Evolutionary conservation across 2,888 invertebrate species (phyloP).

Genomic region (Psylliodes chrysocephalus): DNA sequence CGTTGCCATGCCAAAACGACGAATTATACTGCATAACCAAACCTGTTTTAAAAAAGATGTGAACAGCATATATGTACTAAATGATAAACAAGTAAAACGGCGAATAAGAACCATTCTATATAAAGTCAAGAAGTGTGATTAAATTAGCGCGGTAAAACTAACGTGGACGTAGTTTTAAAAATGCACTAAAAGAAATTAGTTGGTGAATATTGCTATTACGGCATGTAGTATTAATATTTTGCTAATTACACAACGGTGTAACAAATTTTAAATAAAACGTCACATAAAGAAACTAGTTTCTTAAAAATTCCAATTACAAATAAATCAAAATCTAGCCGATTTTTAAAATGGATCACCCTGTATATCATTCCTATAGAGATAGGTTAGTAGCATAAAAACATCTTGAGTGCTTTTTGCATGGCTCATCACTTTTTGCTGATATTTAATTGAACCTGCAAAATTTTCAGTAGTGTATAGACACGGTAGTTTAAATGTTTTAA

Average conservation of each 20-base stretch:
- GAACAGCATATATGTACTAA: too few species aligned
- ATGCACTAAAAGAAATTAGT: background rate
- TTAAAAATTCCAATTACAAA: background rate
- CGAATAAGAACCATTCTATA: too few species aligned
- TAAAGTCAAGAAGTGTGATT: too few species aligned
- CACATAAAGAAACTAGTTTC: background rate
- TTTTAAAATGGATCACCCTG: slow-evolving; percentile 9
- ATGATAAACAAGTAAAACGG: too few species aligned
- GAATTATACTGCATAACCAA: too few species aligned
- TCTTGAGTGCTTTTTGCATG: slow-evolving; percentile 35
- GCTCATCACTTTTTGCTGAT: slow-evolving; percentile 37
- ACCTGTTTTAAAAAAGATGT: too few species aligned
- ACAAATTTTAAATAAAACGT: background rate
- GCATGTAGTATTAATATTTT: background rate
- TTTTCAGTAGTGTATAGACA: slow-evolving; percentile 19
- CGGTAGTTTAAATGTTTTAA: slow-evolving; percentile 18
- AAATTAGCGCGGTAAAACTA: too few species aligned
- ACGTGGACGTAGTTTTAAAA: too few species aligned
- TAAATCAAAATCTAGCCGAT: background rate
- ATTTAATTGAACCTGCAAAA: slow-evolving; percentile 23
- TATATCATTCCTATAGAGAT: slow-evolving; percentile 20
- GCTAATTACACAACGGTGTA: background rate
- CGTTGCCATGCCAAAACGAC: too few species aligned
- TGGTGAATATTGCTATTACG: background rate
- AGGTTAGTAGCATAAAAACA: slow-evolving; percentile 35